Base-by-base conservation (phyloP, 2,113 vertebrate genomes). In the Lota lota region DNA sequence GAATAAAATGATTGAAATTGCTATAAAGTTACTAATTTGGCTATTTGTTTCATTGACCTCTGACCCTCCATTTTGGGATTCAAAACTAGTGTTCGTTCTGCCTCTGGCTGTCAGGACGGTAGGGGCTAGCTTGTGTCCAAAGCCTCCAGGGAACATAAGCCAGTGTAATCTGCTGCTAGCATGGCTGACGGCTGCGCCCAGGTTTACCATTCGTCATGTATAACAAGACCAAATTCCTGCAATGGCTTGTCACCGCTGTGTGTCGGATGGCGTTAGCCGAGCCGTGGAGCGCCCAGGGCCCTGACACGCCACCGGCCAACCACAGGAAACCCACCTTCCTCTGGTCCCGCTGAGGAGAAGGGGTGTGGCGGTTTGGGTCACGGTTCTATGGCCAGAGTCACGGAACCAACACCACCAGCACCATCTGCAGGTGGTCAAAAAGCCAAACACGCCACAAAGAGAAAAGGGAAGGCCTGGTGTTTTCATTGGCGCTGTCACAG, bases 311-410 rank as follows among this genome's bases (percentile, higher is more conserved):
- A 70, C 68, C 64, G 59, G 73, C 72, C 77, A 88, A 78, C 69
- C 67, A 75, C 67, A 76, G 79, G 85, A 87, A 88, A 85, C 70
- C 71, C 58, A 63, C 64, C 73, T 88, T 90, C 83, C 84, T 77
- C 74, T 72, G 58, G 67, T 67, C 60, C 61, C 63, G 66, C 40
- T 50, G 58, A 22, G 22, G 51, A 61, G 61, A 24, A 47, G 10
- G 12, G 40, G 40, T 12, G 40, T 11, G 40, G 40, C 40, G 2
- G 40, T 47, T 10, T 8, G 24, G 57, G 70, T 75, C 64, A 7
- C 69, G 72, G 63, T 64, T 22, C 50, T 62, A 47, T 71, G 60
- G 40, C 10, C 40, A 47, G 40, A 47, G 81, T 74, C 76, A 66
- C 69, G 59, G 58, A 47, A 56, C 78, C 70, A 65, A 16, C 1